Evolutionary conservation across 2,113 vertebrate genomes (phyloP).

Genomic region (Gadus chalcogrammus): DNA sequence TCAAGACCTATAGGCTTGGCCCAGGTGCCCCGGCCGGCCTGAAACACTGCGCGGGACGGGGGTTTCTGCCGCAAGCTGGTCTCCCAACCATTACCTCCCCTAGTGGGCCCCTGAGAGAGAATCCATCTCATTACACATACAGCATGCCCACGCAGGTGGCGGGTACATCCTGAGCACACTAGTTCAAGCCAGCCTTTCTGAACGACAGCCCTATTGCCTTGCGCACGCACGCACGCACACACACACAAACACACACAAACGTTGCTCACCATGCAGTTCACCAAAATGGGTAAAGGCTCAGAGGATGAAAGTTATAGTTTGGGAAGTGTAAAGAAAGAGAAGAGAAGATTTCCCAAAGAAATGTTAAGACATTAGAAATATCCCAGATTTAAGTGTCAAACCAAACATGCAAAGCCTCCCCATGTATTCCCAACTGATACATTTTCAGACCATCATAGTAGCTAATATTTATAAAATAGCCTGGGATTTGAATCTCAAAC

Average conservation of each 20-base stretch:
- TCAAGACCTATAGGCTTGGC: conserved; percentile 40
- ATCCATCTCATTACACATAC: conserved; percentile 50
- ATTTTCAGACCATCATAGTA: not conserved
- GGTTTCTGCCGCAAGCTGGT: conserved; percentile 72
- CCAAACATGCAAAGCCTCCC: not conserved
- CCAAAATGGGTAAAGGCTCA: not conserved
- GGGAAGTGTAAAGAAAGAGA: not conserved
- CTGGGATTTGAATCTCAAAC: not conserved
- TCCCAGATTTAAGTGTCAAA: not conserved
- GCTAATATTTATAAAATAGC: not conserved
- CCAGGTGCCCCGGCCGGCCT: conserved; percentile 65
- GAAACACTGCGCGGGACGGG: conserved; percentile 67
- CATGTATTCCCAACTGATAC: not conserved
- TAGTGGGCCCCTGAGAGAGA: conserved; percentile 60
- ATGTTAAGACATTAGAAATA: not conserved
- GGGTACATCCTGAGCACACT: not conserved
- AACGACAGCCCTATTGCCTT: not conserved
- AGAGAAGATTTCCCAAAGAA: not conserved
- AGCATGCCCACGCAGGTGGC: conserved; percentile 28
- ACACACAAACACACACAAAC: not conserved
- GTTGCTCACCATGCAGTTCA: not conserved
- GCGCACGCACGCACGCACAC: not conserved
- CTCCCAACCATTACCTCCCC: conserved; percentile 65
- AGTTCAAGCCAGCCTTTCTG: not conserved
- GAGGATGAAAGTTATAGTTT: conserved; percentile 13